Percentiles rank a stretch among this genome's conserved stretches.
Evolutionary conservation across 2,113 vertebrate species (phyloP).

Genomic region (Oceanites oceanicus): DNA sequence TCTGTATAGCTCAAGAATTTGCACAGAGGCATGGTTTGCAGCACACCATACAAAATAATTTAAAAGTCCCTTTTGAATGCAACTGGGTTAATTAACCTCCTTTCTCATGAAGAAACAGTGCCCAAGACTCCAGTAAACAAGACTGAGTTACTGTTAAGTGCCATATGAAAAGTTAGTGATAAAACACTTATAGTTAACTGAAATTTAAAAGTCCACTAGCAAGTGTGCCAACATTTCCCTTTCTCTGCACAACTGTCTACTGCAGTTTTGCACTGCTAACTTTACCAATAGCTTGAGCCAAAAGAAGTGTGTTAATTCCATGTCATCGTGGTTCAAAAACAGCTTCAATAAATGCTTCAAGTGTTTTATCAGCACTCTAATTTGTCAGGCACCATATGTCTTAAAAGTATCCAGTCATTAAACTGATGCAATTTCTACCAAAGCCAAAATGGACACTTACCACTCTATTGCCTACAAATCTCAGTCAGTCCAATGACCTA

Average conservation of each 20-base stretch:
- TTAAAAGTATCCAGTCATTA: not conserved
- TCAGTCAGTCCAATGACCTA: not conserved
- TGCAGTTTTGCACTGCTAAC: not conserved
- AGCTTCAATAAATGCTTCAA: not conserved
- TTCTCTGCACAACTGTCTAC: accelerated
- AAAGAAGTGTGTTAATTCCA: not conserved
- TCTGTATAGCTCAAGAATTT: not conserved
- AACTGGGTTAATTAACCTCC: not conserved
- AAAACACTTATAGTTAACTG: not conserved
- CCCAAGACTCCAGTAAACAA: not conserved
- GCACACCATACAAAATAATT: not conserved
- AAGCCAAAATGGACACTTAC: not conserved
- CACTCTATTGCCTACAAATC: not conserved
- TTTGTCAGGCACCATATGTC: not conserved
- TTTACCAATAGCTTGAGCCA: not conserved
- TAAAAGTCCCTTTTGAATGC: not conserved
- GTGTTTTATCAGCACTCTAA: not conserved
- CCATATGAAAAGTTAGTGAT: not conserved
- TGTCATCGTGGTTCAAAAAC: not conserved
- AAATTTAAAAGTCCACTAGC: not conserved
- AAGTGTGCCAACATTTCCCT: accelerated
- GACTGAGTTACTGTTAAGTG: too few species aligned
- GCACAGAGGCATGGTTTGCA: not conserved
- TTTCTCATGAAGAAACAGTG: not conserved
- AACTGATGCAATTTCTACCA: not conserved